Evolutionary conservation across 1,140 invertebrate genomes (phyloP).

Genomic region (Calosoma granatense): DNA sequence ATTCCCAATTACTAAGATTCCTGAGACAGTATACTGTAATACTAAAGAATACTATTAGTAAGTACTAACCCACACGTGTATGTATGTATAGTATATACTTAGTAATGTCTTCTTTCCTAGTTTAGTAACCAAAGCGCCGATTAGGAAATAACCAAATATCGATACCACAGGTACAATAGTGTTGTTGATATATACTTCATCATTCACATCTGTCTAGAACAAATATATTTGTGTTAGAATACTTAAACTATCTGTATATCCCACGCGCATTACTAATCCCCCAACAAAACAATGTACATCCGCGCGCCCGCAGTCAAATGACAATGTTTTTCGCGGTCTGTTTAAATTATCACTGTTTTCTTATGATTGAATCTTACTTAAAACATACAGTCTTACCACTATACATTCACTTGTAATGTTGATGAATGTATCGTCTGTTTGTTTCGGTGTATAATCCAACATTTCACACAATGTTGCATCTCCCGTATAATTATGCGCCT

Average conservation of each 20-base stretch:
- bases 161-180: conserved; percentile 13
- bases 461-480: conserved; percentile 21
- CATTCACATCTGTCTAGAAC: conserved; percentile 9
- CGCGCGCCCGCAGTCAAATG: no score
- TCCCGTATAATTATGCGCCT: conserved; percentile 15
- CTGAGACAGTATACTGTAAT: conserved; percentile 8
- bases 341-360: no score
- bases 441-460: conserved; percentile 14
- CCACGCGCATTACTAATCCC: no score
- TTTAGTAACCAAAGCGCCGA: conserved; percentile 10
- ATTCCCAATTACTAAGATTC: neutral
- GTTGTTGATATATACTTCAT: conserved; percentile 14
- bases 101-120: conserved; percentile 14
- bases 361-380: no score
- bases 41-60: conserved; percentile 11
- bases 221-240: neutral
- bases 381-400: neutral
- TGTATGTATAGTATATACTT: conserved; percentile 4
- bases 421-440: neutral
- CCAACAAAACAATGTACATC: no score
- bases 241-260: neutral
- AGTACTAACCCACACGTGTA: neutral
- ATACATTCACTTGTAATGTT: neutral
- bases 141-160: conserved; percentile 9
- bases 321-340: no score